Evolutionary conservation across 1,140 invertebrate species (phyloP).

Genomic region (Procambarus virginalis): DNA sequence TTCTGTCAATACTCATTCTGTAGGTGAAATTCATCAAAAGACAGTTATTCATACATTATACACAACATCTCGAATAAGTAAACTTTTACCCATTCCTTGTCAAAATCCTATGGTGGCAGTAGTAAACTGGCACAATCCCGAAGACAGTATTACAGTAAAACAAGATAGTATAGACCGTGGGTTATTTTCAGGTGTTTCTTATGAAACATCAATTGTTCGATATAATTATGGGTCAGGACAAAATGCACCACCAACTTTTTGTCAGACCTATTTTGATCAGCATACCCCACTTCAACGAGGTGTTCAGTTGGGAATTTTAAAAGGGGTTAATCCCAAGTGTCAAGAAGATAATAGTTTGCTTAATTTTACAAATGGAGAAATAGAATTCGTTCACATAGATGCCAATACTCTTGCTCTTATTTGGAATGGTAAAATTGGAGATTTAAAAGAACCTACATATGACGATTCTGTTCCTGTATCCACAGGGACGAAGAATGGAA

Average conservation of each 20-base stretch:
- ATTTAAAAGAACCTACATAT: background rate
- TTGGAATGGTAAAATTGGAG: background rate
- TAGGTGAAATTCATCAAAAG: background rate
- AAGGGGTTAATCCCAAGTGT: background rate
- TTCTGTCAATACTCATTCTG: background rate
- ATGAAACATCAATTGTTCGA: background rate
- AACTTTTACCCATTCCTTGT: background rate
- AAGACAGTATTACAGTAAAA: background rate
- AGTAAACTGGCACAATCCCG: background rate
- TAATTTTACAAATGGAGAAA: background rate
- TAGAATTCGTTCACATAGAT: background rate
- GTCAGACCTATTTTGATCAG: background rate
- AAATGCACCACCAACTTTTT: background rate
- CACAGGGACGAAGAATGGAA: too few species aligned
- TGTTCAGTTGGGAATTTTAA: background rate
- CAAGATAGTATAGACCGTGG: background rate
- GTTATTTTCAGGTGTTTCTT: background rate
- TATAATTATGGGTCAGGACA: background rate
- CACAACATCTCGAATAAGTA: background rate
- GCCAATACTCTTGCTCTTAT: background rate
- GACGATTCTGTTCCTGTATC: too few species aligned
- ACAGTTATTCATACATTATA: background rate
- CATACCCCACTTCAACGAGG: background rate
- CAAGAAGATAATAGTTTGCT: background rate
- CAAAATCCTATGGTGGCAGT: background rate